These are phyloP conservation scores for Apeira syringaria DNA, from an alignment of 2,888 invertebrate genomes.

Conservation along the genomic window DNA sequence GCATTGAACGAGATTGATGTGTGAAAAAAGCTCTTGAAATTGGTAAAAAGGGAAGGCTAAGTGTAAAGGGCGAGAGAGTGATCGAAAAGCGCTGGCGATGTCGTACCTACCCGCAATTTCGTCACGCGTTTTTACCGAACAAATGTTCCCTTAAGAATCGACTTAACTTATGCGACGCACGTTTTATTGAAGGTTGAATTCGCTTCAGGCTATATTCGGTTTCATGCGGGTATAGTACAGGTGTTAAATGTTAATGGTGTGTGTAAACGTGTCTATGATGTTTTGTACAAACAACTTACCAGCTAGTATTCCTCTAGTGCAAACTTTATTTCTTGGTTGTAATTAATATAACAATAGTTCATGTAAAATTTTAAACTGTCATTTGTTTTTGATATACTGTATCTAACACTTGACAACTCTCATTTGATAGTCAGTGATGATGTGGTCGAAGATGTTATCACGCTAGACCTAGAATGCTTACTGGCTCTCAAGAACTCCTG, in stretches of 20 bases:
- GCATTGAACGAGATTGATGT: slow-evolving; percentile 78
- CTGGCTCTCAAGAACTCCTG: too few species aligned
- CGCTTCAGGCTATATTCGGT: slow-evolving; percentile 52
- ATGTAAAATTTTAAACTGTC: too few species aligned
- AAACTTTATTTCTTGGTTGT: too few species aligned
- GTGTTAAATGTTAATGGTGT: slow-evolving; percentile 60
- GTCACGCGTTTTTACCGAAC: slow-evolving; percentile 78
- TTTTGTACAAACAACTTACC: too few species aligned
- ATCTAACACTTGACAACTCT: too few species aligned
- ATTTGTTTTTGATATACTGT: too few species aligned
- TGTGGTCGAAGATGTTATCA: too few species aligned
- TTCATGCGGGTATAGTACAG: slow-evolving; percentile 54
- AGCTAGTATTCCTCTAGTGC: too few species aligned
- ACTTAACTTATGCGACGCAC: slow-evolving; percentile 75
- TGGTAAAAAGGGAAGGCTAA: slow-evolving; percentile 82
- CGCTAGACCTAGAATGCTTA: too few species aligned
- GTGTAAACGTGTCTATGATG: too few species aligned
- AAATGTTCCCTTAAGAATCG: slow-evolving; percentile 77
- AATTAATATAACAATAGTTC: too few species aligned
- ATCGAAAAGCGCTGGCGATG: slow-evolving; percentile 69
- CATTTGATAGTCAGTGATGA: too few species aligned
- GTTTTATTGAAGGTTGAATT: slow-evolving; percentile 75
- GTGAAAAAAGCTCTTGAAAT: slow-evolving; percentile 78
- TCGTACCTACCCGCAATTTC: slow-evolving; percentile 69
- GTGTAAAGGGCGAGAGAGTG: slow-evolving; percentile 70